Conservation (phyloP, 2,797 vertebrate genomes). For the Chaunax sp. region DNA sequence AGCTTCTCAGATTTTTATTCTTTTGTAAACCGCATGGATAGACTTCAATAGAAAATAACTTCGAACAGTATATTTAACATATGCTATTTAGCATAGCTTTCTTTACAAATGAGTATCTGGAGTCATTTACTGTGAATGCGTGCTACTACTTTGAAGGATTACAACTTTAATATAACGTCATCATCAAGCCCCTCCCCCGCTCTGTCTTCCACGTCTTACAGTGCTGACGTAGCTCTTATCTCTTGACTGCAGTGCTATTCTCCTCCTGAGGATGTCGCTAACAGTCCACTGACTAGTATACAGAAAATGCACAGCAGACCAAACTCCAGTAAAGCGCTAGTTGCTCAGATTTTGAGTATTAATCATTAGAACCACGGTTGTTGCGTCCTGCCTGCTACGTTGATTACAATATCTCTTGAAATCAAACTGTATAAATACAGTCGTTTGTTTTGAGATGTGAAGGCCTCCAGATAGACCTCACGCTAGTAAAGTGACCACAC, state of each 20-base stretch:
- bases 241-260: constrained; percentile 9
- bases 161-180: constrained; percentile 35
- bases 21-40: rapidly evolving
- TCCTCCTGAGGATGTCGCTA: constrained; percentile 63
- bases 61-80: rapidly evolving
- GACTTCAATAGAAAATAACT: rapidly evolving
- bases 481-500: constrained; percentile 48
- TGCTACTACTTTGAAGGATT: constrained; percentile 71
- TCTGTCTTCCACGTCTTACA: constrained; percentile 70
- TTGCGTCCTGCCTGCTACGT: constrained; percentile 14
- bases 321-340: neutral
- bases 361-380: constrained; percentile 18
- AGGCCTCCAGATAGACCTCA: constrained; percentile 46
- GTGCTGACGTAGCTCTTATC: constrained; percentile 66
- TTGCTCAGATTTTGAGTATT: constrained; percentile 19
- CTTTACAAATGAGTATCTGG: neutral
- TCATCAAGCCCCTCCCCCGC: constrained; percentile 29
- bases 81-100: rapidly evolving
- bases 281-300: neutral
- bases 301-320: neutral
- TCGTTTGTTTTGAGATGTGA: constrained; percentile 55
- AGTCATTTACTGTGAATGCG: rapidly evolving
- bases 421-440: constrained; percentile 58
- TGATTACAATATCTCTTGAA: constrained; percentile 56
- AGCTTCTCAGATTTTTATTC: neutral